Percentiles rank a stretch among this genome's conserved stretches.
phyloP scores from a whole-genome alignment of 2,888 invertebrate species.

The Linyphia triangularis region DNA sequence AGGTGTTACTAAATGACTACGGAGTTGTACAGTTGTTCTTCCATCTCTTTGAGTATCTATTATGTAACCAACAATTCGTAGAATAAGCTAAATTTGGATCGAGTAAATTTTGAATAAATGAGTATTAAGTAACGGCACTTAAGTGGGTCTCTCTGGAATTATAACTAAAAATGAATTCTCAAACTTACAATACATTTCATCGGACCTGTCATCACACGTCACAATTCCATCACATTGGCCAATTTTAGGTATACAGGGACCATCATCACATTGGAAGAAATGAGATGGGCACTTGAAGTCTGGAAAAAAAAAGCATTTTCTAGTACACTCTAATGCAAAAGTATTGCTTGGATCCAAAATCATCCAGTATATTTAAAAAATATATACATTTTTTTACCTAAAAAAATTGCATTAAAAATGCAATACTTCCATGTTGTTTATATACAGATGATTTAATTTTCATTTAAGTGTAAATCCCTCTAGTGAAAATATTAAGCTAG shows the following conservation, averaged over 20 bases:
- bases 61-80: too few species aligned
- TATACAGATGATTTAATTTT: neutral
- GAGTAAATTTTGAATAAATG: too few species aligned
- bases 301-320: neutral
- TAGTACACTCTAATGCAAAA: neutral
- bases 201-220: constrained; percentile 1
- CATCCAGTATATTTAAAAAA: neutral
- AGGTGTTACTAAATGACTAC: too few species aligned
- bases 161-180: too few species aligned
- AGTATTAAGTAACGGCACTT: too few species aligned
- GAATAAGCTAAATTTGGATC: too few species aligned
- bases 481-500: too few species aligned
- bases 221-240: constrained; percentile 26
- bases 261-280: constrained; percentile 16
- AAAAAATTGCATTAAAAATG: neutral
- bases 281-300: neutral
- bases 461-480: neutral
- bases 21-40: too few species aligned
- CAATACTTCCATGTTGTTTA: neutral
- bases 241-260: constrained; percentile 17
- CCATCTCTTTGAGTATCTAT: too few species aligned
- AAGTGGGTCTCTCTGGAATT: too few species aligned
- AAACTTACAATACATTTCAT: constrained; percentile 24
- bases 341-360: neutral
- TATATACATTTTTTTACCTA: neutral